Percentiles rank a stretch among this genome's conserved stretches.
Conservation (phyloP, 2,113 vertebrate genomes). For the Protobothrops flavoviridis region DNA sequence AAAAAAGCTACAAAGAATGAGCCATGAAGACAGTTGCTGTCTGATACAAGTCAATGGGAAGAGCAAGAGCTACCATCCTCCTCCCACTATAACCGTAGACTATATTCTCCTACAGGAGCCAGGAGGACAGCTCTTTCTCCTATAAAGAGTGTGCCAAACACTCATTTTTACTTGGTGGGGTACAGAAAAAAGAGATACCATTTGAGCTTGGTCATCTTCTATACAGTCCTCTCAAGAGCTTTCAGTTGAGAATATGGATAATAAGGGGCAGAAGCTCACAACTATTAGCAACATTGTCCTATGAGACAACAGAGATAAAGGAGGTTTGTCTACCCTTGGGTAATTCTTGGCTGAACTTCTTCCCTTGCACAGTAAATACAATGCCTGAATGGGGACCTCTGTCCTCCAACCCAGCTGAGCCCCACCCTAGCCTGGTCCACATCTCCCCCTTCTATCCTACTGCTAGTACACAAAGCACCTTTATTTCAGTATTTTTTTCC, state of each 20-base stretch:
- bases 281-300: background rate
- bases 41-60: background rate
- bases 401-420: background rate
- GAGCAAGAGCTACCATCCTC: background rate
- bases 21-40: background rate
- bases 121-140: background rate
- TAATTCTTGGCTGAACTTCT: background rate
- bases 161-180: too few species aligned
- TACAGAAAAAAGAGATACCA: background rate
- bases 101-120: background rate
- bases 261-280: background rate
- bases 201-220: background rate
- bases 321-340: too few species aligned
- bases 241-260: background rate
- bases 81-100: background rate
- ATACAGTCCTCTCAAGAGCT: background rate
- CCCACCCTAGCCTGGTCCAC: background rate
- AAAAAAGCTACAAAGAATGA: background rate
- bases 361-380: background rate
- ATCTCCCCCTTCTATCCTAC: constrained; percentile 60
- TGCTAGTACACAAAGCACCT: constrained; percentile 66
- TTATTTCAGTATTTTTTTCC: constrained; percentile 59
- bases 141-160: too few species aligned
- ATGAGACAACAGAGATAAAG: background rate
- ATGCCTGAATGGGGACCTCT: background rate